Conservation (phyloP, 2,113 vertebrate species). For the Bolborhynchus lineola region DNA sequence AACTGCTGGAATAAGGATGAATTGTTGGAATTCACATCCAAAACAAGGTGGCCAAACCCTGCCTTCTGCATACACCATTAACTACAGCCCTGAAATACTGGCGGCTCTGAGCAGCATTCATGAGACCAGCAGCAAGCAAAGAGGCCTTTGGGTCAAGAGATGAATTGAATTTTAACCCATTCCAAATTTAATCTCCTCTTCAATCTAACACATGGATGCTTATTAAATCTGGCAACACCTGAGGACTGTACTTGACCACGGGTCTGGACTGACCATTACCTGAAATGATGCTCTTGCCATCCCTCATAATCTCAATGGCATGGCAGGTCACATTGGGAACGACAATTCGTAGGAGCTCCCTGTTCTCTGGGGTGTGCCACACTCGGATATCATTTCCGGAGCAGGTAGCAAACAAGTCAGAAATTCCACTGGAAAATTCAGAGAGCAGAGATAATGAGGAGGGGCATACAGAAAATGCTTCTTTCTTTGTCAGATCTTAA, state of each 20-base stretch:
- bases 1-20: background rate
- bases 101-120: background rate
- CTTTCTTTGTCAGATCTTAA: background rate
- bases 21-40: background rate
- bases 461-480: background rate
- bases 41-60: background rate
- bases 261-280: constrained; percentile 60
- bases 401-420: constrained; percentile 88
- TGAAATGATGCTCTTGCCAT: constrained; percentile 87
- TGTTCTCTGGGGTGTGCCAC: constrained; percentile 80
- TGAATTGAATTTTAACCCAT: background rate
- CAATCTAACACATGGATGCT: background rate
- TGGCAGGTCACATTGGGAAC: constrained; percentile 86
- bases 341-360: constrained; percentile 83
- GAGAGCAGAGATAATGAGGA: background rate
- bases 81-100: background rate
- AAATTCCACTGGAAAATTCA: constrained; percentile 74
- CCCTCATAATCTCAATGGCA: constrained; percentile 80
- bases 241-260: background rate
- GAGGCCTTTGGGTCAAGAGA: background rate
- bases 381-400: constrained; percentile 85
- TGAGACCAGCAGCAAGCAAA: background rate
- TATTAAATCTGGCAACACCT: background rate
- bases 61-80: background rate
- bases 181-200: background rate